These are phyloP conservation scores for Ibycter americanus DNA, from an alignment of 2,797 vertebrate genomes.

Conservation along the genomic window DNA sequence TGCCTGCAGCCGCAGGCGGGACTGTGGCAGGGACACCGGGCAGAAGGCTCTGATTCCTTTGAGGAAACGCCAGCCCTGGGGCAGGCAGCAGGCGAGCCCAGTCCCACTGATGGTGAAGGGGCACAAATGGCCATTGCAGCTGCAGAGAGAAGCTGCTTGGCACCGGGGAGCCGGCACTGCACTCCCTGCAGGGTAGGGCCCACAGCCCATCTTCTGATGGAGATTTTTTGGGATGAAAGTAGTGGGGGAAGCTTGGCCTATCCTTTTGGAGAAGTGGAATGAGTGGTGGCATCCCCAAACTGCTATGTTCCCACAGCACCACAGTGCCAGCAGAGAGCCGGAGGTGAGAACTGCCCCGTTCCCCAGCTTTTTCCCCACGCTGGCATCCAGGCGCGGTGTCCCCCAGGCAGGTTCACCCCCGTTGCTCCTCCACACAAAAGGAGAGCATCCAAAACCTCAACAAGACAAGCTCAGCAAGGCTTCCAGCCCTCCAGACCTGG, in stretches of 20 bases:
- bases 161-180: not conserved
- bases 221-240: not conserved
- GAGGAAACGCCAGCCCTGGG: not conserved
- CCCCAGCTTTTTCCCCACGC: not conserved
- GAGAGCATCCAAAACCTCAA: not conserved
- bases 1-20: not conserved
- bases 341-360: not conserved
- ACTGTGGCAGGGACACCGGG: not conserved
- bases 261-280: not conserved
- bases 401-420: not conserved
- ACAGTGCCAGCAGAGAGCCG: not conserved
- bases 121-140: not conserved
- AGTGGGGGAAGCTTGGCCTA: not conserved
- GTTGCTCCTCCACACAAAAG: not conserved
- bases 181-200: not conserved
- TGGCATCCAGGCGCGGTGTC: accelerated
- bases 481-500: not conserved
- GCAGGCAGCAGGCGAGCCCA: not conserved
- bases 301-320: not conserved
- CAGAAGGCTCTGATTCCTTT: not conserved
- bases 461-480: not conserved
- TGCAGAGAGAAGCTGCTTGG: not conserved
- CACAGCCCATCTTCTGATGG: not conserved
- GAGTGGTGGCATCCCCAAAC: not conserved
- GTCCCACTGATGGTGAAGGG: not conserved